Conservation (phyloP, 1,140 invertebrate species). For the Drosophila hydei region DNA sequence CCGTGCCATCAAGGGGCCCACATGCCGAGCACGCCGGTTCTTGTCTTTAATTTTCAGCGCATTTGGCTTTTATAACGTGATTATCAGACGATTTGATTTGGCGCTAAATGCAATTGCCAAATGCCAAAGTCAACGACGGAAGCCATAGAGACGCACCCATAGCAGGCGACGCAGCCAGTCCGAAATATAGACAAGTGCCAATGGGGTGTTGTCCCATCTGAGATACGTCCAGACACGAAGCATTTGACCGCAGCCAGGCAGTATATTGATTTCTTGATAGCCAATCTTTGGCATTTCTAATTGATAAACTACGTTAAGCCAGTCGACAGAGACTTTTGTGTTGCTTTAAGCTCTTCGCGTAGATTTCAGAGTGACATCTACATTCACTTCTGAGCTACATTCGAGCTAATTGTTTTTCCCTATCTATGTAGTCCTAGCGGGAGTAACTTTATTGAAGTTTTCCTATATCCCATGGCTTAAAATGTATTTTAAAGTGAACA, state of each 20-base stretch:
- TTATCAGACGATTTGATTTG: conserved; percentile 84
- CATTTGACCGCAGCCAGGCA: not conserved
- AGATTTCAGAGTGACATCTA: no score
- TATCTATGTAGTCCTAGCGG: no score
- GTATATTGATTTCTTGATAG: not conserved
- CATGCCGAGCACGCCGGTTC: conserved; percentile 52
- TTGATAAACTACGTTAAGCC: not conserved
- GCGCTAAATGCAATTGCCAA: conserved; percentile 83
- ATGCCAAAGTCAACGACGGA: conserved; percentile 71
- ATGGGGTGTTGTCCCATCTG: conserved; percentile 5
- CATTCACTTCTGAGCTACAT: no score
- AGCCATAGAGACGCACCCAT: conserved; percentile 21
- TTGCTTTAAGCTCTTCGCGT: no score
- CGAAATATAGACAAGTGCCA: conserved; percentile 17
- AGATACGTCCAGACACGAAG: not conserved
- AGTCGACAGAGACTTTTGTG: no score
- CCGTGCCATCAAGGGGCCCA: conserved; percentile 20
- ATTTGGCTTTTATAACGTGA: conserved; percentile 84
- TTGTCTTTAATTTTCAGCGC: conserved; percentile 76
- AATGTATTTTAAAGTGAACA: no score
- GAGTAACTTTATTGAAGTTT: no score
- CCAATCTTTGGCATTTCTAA: conserved; percentile 1
- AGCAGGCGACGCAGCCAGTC: not conserved
- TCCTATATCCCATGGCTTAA: no score
- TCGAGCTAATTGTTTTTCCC: no score